A percentile compares a stretch with the other conserved stretches of the same genome.
Evolutionary conservation across 2,888 invertebrate genomes (phyloP).

Genomic region (Folsomia manolachei): DNA sequence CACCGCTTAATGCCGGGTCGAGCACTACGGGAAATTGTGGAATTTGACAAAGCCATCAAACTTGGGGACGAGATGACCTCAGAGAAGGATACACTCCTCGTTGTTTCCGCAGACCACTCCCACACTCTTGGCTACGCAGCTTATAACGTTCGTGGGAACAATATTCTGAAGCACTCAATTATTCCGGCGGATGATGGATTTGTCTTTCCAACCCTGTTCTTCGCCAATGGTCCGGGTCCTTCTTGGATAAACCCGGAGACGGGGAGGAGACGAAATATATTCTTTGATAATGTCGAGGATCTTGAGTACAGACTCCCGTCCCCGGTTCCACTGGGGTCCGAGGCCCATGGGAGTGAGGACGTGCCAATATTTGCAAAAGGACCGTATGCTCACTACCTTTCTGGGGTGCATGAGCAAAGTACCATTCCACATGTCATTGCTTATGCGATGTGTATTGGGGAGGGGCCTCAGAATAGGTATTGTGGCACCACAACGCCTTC

Average conservation of each 20-base stretch:
- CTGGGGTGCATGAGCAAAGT: neutral
- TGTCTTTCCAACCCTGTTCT: slow-evolving; percentile 72
- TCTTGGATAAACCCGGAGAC: slow-evolving; percentile 49
- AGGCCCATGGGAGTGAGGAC: slow-evolving; percentile 79
- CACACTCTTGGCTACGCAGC: slow-evolving; percentile 62
- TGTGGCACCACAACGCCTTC: too few species aligned
- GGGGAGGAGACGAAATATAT: slow-evolving; percentile 60
- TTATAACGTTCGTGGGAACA: neutral
- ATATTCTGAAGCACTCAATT: neutral
- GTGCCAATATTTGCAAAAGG: slow-evolving; percentile 56
- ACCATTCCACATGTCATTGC: neutral
- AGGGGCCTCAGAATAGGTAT: neutral
- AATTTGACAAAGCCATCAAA: slow-evolving; percentile 68
- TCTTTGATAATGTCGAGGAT: slow-evolving; percentile 53
- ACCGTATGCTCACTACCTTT: neutral
- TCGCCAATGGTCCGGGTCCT: slow-evolving; percentile 71
- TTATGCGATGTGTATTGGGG: neutral
- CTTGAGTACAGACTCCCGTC: slow-evolving; percentile 19
- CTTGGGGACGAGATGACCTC: slow-evolving; percentile 62
- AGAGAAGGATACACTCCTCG: slow-evolving; percentile 67
- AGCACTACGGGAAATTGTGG: slow-evolving; percentile 75
- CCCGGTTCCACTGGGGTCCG: slow-evolving; percentile 52
- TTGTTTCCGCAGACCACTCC: slow-evolving; percentile 75
- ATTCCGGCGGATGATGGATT: slow-evolving; percentile 58
- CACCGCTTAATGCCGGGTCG: slow-evolving; percentile 65